These are phyloP conservation scores for Vidua chalybeata DNA, from an alignment of 2,113 vertebrate genomes.

Conservation along the genomic window DNA sequence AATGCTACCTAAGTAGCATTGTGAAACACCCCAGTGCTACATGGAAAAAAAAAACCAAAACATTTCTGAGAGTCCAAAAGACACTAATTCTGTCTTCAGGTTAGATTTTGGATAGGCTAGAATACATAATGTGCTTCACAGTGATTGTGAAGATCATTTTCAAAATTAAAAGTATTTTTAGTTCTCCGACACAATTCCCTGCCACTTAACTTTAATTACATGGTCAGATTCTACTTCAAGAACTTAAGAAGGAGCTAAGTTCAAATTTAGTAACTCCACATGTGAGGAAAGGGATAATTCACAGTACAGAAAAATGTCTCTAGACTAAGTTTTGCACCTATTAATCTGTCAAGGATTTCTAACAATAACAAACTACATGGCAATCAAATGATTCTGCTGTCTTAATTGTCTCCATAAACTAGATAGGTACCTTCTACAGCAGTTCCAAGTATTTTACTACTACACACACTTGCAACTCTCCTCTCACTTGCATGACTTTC, in stretches of 20 bases:
- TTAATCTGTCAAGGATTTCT: neutral
- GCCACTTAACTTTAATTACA: neutral
- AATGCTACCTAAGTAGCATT: neutral
- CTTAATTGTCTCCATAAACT: neutral
- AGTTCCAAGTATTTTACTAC: neutral
- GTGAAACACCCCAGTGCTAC: neutral
- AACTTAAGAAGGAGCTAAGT: neutral
- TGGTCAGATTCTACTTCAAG: neutral
- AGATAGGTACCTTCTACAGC: neutral
- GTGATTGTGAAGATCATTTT: neutral
- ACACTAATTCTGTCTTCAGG: neutral
- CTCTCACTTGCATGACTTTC: neutral
- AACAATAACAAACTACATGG: neutral
- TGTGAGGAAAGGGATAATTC: neutral
- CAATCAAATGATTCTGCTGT: neutral
- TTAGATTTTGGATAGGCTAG: neutral
- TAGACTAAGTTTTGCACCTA: neutral
- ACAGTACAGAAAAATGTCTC: neutral
- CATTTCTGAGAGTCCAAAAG: neutral
- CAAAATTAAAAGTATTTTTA: neutral
- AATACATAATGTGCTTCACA: neutral
- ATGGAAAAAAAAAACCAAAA: neutral
- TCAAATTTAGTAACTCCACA: neutral
- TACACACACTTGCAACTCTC: neutral
- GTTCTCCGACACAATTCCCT: neutral